These are phyloP conservation scores for Ceyx margarethae DNA, from an alignment of 2,113 vertebrate genomes.

Conservation along the genomic window DNA sequence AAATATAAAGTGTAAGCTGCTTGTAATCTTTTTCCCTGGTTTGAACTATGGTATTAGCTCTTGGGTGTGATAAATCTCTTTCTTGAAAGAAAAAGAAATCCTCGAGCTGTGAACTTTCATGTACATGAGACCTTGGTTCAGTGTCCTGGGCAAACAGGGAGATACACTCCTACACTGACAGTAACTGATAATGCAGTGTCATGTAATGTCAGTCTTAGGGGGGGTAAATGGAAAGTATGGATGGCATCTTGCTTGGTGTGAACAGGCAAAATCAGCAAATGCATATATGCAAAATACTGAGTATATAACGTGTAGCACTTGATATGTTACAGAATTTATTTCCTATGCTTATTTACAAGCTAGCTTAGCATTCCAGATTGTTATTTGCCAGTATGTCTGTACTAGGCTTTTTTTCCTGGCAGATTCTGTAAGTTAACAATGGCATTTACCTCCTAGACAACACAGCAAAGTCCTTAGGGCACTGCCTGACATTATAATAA, in stretches of 20 bases:
- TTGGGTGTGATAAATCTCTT: not conserved
- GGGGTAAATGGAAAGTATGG: not conserved
- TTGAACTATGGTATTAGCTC: constrained; percentile 30
- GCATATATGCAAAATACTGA: not conserved
- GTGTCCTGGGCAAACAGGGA: not conserved
- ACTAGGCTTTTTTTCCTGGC: not conserved
- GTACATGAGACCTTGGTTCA: not conserved
- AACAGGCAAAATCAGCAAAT: not conserved
- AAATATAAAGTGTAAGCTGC: constrained; percentile 11
- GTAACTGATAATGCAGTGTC: not conserved
- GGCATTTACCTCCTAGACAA: not conserved
- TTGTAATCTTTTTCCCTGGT: constrained; percentile 19
- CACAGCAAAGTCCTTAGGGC: not conserved
- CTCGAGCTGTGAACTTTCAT: not conserved
- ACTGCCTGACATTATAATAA: not conserved
- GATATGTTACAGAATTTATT: not conserved
- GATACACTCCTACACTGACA: not conserved
- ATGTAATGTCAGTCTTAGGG: not conserved
- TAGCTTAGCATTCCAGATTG: not conserved
- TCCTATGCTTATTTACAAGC: not conserved
- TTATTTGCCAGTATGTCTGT: not conserved
- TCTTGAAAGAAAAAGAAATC: constrained; percentile 9
- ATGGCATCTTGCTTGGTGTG: not conserved
- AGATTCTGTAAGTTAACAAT: not conserved
- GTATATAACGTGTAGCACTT: not conserved